Base-by-base conservation (phyloP, 2,888 invertebrate genomes). In the Drosophila sordidula region DNA sequence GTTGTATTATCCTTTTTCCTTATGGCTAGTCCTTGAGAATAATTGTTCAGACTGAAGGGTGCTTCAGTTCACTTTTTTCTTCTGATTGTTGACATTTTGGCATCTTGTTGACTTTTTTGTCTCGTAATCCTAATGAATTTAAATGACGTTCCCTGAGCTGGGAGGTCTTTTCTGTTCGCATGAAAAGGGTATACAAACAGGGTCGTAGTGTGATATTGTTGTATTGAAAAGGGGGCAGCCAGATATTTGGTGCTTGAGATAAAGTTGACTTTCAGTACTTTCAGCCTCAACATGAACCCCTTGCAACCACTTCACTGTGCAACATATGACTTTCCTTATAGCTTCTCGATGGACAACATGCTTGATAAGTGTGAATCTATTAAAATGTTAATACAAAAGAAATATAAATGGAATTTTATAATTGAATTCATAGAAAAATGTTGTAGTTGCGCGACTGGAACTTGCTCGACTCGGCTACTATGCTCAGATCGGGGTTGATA, bases 61-160 rank as follows among this genome's bases (percentile, higher is more conserved):
- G 56, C 72, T 70, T 39, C 51, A 63, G 39, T 47, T 52, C 47
- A 44, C 55, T 51, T 63, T 39, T 52, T 34, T 12, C 34, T 51
- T 69, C 46, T 50, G 62, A 56, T 71, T 73, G 75, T 62, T 81
- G 81, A 72, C 76, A 78, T 87, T 50, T 72, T 88, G 75, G 54
- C 71, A 78, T 52, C 61, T 64, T 80, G 70, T 83, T 77, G 80
- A 79, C 78, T 84, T 89, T 90, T 91, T 87, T 88, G 84, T 84
- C 87, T 81, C 87, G 86, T 92, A 91, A 91, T 91, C 91, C 83
- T 91, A 91, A 92, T 92, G 91, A 90, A 91, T 91, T 91, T 87
- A 91, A 92, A 91, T 90, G 79, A 85, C 59, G 46, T 49, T 44
- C 61, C 62, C 49, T 65, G 50, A 44, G 61, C 47, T 59, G 70